Base-by-base conservation (phyloP, 2,888 invertebrate species). In the Hypomecis atomaria region DNA sequence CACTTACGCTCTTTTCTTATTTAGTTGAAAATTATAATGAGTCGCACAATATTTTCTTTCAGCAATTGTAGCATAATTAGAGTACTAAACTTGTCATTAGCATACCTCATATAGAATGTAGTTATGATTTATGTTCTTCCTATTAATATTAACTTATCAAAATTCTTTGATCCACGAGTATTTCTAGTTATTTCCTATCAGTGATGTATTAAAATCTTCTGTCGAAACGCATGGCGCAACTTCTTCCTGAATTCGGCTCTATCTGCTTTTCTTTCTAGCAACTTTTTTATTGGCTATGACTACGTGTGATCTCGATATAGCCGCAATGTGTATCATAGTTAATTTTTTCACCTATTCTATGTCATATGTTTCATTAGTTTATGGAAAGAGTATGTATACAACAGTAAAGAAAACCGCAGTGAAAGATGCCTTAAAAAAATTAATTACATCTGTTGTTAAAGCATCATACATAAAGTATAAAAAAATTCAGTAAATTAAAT, bases 191-290 rank as follows among this genome's bases (percentile, higher is more conserved):
- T 40, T 40, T 11, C 43, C 36, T 6, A 11, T 54, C 37, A 55
- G 37, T 43, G 37, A 49, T 43, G 13, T 43, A 37, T 43, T 60
- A n/a, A 33, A 37, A 37, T 34, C 11, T 43, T 44, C 33, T 9
- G 8, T 52, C 42, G 43, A 55, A 42, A 37, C 37, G 63, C 63
- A 64, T 64, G 63, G 44, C 48, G 54, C 13, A 34, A 47, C 50
- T 52, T 45, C 48, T 54, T 49, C 23, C 40, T 50, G n/a, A 48
- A 48, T 34, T 43, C 33, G 40, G 36, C 40, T 11, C 0, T 63
- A 10, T 52, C 23, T 38, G 52, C 53, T 57, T 58, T 57, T 57
- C 7, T 33, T 58, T 38, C 11, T 54, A 54, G 11, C 42, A 33
- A 7, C 42, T 53, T 33, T 48, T n/a, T 36, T 38, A 37, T n/a